phyloP scores from a whole-genome alignment of 92 coral and sea anemone species.

The Epizoanthus scotinus region DNA sequence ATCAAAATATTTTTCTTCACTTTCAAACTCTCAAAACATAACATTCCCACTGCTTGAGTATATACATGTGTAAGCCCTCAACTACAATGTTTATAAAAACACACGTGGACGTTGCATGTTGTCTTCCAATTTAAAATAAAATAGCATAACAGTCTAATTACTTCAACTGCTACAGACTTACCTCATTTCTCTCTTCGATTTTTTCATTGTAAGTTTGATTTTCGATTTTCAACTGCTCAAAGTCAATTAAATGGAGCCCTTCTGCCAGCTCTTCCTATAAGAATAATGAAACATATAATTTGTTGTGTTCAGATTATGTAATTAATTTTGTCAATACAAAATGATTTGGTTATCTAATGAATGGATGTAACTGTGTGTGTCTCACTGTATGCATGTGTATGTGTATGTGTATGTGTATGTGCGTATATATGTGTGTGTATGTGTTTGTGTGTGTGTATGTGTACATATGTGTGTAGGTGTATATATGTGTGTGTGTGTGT shows the following conservation, averaged over 20 bases:
- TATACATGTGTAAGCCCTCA: not conserved
- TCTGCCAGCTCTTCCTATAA: conserved; percentile 95
- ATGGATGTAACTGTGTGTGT: not conserved
- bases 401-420: no score
- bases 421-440: not conserved
- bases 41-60: no score
- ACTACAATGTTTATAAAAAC: not conserved
- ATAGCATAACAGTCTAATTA: no score
- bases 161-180: not conserved
- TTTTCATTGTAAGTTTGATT: conserved; percentile 98
- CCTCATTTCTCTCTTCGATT: conserved; percentile 99
- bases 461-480: no score
- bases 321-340: not conserved
- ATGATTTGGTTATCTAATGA: no score
- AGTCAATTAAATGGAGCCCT: conserved; percentile 97
- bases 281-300: not conserved
- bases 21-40: no score
- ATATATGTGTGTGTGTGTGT: no score
- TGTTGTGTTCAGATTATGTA: not conserved
- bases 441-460: not conserved
- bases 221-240: conserved; percentile 98
- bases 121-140: no score
- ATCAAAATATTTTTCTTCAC: no score
- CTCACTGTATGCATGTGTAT: not conserved
- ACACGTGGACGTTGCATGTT: no score